Conservation (phyloP, 2,797 vertebrate genomes). For the Gallinago nigripennis region DNA sequence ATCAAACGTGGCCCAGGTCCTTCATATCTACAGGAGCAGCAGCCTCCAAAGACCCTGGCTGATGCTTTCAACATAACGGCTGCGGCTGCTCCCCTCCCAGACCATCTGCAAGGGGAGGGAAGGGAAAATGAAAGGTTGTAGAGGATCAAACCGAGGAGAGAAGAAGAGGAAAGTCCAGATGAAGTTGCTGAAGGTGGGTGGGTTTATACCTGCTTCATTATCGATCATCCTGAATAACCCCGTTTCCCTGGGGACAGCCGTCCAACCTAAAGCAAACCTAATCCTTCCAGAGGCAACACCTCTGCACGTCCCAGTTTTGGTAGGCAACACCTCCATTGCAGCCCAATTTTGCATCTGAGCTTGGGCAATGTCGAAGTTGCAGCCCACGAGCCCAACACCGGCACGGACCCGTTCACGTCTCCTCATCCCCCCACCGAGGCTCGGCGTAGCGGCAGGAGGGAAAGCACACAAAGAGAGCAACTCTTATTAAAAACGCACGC, state of each 20-base stretch:
- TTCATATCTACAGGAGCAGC: constrained; percentile 51
- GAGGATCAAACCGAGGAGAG: neutral
- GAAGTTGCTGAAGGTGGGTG: neutral
- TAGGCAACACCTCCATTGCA: neutral
- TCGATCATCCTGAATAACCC: neutral
- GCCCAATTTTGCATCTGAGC: neutral
- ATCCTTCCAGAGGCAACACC: neutral
- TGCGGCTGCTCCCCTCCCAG: constrained; percentile 16
- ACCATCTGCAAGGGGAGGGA: constrained; percentile 56
- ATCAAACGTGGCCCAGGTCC: constrained; percentile 60
- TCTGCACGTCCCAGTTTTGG: neutral
- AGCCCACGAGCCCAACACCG: fast-evolving
- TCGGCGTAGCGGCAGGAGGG: fast-evolving
- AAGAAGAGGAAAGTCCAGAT: neutral
- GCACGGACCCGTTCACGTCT: fast-evolving
- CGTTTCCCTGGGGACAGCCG: constrained; percentile 3
- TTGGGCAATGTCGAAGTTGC: fast-evolving
- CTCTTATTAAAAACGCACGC: neutral
- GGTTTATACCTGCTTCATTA: neutral
- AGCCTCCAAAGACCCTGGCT: constrained; percentile 51
- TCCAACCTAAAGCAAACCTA: neutral
- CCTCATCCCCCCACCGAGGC: fast-evolving
- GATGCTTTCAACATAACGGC: constrained; percentile 51
- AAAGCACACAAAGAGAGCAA: neutral
- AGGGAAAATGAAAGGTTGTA: neutral